These are phyloP conservation scores for Ramphastos sulfuratus DNA, from an alignment of 2,113 vertebrate genomes.

Conservation along the genomic window DNA sequence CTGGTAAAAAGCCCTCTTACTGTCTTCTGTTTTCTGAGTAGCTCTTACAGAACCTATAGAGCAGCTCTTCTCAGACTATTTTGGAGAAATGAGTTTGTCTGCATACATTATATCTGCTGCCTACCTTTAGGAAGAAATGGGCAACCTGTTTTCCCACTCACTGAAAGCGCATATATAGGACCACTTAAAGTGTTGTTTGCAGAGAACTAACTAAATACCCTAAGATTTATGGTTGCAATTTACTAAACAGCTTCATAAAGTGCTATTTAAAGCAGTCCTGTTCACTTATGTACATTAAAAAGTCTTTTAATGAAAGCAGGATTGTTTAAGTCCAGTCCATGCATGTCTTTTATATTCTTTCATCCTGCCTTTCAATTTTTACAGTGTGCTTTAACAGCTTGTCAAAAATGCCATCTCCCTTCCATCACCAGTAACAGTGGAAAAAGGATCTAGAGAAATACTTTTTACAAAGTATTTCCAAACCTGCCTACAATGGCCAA, in stretches of 20 bases:
- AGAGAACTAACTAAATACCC: background rate
- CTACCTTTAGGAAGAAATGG: background rate
- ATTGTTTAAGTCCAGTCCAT: background rate
- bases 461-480: background rate
- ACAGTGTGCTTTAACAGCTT: background rate
- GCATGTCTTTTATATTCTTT: background rate
- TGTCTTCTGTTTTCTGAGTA: background rate
- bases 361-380: background rate
- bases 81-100: background rate
- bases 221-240: slow-evolving; percentile 5
- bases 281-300: slow-evolving; percentile 4
- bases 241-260: background rate
- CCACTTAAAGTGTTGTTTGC: background rate
- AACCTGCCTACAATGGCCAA: background rate
- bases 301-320: background rate
- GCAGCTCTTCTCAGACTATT: background rate
- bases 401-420: slow-evolving; percentile 23
- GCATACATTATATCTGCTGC: background rate
- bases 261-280: background rate
- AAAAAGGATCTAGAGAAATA: background rate
- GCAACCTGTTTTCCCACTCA: background rate
- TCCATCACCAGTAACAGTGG: background rate
- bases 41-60: background rate
- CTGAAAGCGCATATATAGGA: background rate
- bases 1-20: slow-evolving; percentile 11